phyloP scores from a whole-genome alignment of 2,113 vertebrate genomes.

The Xyrauchen texanus region DNA sequence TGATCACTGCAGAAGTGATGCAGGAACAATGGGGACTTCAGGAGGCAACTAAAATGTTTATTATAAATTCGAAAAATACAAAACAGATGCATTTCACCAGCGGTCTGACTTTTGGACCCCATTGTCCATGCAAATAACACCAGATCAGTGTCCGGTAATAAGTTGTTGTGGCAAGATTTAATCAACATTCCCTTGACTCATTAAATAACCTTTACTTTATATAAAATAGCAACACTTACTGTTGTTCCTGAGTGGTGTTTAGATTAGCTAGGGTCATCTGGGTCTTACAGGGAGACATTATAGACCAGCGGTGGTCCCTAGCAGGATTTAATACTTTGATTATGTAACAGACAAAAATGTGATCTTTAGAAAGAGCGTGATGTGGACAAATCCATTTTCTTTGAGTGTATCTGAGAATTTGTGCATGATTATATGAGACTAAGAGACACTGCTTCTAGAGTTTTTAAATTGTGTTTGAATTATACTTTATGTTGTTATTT shows the following conservation, averaged over 20 bases:
- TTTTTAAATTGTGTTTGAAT: slow-evolving; percentile 1
- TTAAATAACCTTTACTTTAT: neutral
- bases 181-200: neutral
- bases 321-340: slow-evolving; percentile 11
- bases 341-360: slow-evolving; percentile 1
- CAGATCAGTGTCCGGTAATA: neutral
- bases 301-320: slow-evolving; percentile 6
- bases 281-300: slow-evolving; percentile 10
- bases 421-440: neutral
- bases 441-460: slow-evolving; percentile 14
- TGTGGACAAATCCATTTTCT: slow-evolving; percentile 30
- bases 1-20: slow-evolving; percentile 34
- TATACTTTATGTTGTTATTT: neutral
- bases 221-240: slow-evolving; percentile 12
- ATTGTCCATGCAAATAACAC: no score
- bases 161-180: neutral
- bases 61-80: neutral
- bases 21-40: neutral
- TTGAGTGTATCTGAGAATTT: slow-evolving; percentile 10
- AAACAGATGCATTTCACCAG: neutral
- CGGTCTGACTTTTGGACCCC: no score
- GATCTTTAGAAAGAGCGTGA: neutral
- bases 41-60: neutral
- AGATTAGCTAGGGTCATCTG: slow-evolving; percentile 21
- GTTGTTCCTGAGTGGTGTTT: neutral